A percentile compares a stretch with the other conserved stretches of the same genome.
Conservation (phyloP, 2,797 vertebrate species). For the Hylomyscus alleni region DNA sequence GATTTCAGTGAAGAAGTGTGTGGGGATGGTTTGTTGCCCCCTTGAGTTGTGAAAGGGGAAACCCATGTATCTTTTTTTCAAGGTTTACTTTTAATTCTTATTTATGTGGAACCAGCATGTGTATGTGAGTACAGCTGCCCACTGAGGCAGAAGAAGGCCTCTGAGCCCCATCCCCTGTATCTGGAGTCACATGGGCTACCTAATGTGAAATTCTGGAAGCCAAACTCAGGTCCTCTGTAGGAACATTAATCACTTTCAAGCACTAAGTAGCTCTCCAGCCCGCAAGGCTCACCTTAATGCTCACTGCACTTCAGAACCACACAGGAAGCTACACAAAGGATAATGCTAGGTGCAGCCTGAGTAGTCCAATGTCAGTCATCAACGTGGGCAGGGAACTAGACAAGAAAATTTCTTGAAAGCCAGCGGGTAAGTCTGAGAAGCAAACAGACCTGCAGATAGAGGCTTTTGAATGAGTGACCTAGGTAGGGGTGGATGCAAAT, state of each 20-base stretch:
- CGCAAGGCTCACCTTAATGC: neutral
- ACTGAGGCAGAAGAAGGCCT: neutral
- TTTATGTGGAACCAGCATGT: neutral
- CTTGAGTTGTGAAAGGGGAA: neutral
- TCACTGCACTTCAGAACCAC: neutral
- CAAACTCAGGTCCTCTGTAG: neutral
- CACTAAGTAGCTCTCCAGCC: neutral
- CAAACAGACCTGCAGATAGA: neutral
- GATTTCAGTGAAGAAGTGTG: neutral
- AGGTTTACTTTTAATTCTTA: neutral
- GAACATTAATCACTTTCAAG: neutral
- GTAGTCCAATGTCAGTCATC: no score
- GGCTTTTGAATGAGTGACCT: neutral
- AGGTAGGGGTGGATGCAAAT: neutral
- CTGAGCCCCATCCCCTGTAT: neutral
- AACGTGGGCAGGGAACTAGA: neutral
- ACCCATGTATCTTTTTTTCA: neutral
- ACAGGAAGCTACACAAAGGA: neutral
- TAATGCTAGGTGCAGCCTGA: neutral
- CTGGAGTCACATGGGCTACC: neutral
- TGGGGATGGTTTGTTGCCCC: no score
- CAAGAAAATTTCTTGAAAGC: neutral
- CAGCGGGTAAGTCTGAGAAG: neutral
- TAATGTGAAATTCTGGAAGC: neutral
- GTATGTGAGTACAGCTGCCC: neutral